A percentile compares a stretch with the other conserved stretches of the same genome.
These are phyloP conservation scores for Leptinotarsa juncta DNA, from an alignment of 2,888 invertebrate species.

Conservation along the genomic window DNA sequence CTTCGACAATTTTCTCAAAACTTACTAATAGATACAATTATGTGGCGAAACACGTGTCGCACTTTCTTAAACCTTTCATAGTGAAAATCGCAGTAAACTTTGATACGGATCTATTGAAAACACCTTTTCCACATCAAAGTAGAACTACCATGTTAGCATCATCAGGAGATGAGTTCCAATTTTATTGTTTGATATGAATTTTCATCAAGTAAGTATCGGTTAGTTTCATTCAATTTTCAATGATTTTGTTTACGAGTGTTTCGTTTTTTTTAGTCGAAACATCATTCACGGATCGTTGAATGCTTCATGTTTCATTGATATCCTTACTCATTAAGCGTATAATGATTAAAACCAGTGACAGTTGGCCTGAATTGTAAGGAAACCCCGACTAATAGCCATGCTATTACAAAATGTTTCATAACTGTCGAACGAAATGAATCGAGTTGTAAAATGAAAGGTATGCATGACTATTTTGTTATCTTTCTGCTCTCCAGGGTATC, in stretches of 20 bases:
- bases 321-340: constrained; percentile 1
- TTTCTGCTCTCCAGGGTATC: background rate
- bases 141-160: background rate
- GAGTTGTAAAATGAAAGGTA: constrained; percentile 7
- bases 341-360: constrained; percentile 4
- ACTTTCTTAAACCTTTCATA: too few relatives aligned
- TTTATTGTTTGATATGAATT: too few relatives aligned
- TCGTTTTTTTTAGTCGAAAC: background rate
- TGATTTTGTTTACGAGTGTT: background rate
- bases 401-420: constrained; percentile 4
- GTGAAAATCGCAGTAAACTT: too few relatives aligned
- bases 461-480: background rate
- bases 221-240: background rate
- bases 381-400: constrained; percentile 1
- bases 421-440: constrained; percentile 12
- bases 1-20: too few relatives aligned
- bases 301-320: constrained; percentile 9
- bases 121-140: background rate
- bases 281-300: background rate
- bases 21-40: too few relatives aligned
- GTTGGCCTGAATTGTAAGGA: constrained; percentile 7
- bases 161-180: too few relatives aligned
- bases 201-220: too few relatives aligned
- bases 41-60: too few relatives aligned
- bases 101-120: too few relatives aligned